Evolutionary conservation across 2,888 invertebrate species (phyloP).

Genomic region (Agrilus cyanescens): DNA sequence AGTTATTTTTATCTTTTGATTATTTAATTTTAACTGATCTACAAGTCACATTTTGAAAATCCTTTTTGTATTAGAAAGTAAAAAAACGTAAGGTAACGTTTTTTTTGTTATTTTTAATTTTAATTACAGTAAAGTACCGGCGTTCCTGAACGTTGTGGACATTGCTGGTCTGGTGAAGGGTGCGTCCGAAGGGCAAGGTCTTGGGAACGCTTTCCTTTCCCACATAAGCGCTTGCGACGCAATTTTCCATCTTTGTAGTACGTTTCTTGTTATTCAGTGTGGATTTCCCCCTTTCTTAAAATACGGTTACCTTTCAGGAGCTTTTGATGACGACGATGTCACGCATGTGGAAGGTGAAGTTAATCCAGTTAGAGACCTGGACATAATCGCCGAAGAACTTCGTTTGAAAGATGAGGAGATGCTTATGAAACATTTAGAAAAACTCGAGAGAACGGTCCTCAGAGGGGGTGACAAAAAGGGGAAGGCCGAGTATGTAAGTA

Average conservation of each 20-base stretch:
- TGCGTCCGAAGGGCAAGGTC: conserved; percentile 93
- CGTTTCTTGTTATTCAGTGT: conserved; percentile 35
- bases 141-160: conserved; percentile 93
- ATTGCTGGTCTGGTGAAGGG: conserved; percentile 98
- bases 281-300: not conserved
- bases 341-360: conserved; percentile 98
- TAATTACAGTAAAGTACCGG: conserved; percentile 87
- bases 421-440: conserved; percentile 69
- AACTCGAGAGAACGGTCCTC: conserved; percentile 69
- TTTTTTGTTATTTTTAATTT: too few species aligned
- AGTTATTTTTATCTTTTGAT: too few species aligned
- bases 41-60: too few species aligned
- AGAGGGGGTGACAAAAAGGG: conserved; percentile 88
- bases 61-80: too few species aligned
- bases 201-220: conserved; percentile 97
- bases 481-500: conserved; percentile 87
- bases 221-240: conserved; percentile 98
- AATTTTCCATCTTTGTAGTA: conserved; percentile 92
- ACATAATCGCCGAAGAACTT: conserved; percentile 92
- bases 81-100: too few species aligned
- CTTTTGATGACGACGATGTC: conserved; percentile 95
- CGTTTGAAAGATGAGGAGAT: conserved; percentile 90
- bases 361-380: conserved; percentile 91
- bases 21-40: too few species aligned
- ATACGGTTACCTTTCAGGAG: conserved; percentile 46